Base-by-base conservation (phyloP, 2,113 vertebrate species). In the Lampris megalopsis region DNA sequence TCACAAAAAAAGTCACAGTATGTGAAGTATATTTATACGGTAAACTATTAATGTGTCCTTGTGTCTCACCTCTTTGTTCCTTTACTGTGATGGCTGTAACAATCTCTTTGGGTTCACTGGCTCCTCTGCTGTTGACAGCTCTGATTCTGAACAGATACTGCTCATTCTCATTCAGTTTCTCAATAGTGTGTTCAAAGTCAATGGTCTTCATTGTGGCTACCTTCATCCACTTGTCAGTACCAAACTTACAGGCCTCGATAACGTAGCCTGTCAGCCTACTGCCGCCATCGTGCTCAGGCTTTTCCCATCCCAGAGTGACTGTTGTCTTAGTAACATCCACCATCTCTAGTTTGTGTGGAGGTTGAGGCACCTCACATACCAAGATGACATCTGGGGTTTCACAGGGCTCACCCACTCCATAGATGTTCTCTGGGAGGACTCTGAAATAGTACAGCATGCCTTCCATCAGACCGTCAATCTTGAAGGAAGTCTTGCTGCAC, bases 181-280 rank as follows among this genome's bases (percentile, higher is more conserved):
- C 95, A 10, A 99, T 93, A 48, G 96, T 99, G 75, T 97, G 97
- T 57, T 98, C 96, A 0, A 95, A 94, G 81, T 97, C 79, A 0
- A 95, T 96, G 81, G 94, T 92, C 90, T 99, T 99, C 77, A 99
- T 66, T 0, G 96, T 96, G 66, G 95, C 95, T 60, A 97, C 97
- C 82, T 97, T 99, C 96, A 99, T 94, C 98, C 98, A 99, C 71
- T 96, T 96, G 71, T 99, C 97, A 2, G 96, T 97, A 68, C 96
- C 97, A 75, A 96, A 95, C 91, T 91, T 97, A 91, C 98, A 97
- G 81, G 98, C 98, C 86, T 99, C 98, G 42, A 99, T 94, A 36
- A 98, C 82, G 45, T 99, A 99, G 57, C 95, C 96, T 1, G 93
- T 97, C 85, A 99, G 87, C 82, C 98, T 95, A 93, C 97, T 98